These are phyloP conservation scores for Trichonephila clavipes DNA, from an alignment of 1,140 invertebrate genomes.

Conservation along the genomic window DNA sequence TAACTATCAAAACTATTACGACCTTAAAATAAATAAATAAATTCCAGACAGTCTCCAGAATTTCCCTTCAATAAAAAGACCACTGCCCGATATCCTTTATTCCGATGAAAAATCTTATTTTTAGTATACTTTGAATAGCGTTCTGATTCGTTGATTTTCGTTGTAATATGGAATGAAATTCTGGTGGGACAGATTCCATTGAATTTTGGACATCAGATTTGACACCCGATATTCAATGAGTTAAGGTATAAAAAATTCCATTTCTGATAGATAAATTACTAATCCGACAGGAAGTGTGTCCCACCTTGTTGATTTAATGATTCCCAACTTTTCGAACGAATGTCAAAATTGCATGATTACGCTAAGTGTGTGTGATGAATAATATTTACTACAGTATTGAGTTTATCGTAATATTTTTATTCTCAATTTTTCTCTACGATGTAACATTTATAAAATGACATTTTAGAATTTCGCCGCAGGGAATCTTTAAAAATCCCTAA, in stretches of 20 bases:
- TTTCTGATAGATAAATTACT: neutral
- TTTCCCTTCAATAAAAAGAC: neutral
- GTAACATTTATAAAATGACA: no score
- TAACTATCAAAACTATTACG: no score
- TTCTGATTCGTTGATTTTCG: neutral
- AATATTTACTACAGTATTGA: no score
- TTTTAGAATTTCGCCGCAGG: no score
- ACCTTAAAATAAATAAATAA: neutral
- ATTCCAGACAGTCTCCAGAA: neutral
- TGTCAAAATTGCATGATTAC: no score
- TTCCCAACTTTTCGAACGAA: no score
- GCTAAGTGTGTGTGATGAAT: no score
- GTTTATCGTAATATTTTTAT: no score
- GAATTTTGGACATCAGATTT: neutral
- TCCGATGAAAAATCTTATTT: neutral
- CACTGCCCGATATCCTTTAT: neutral
- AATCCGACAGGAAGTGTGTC: neutral
- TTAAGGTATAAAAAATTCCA: neutral
- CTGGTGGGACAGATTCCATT: neutral
- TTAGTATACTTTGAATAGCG: neutral
- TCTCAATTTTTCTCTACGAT: no score
- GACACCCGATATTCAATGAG: slow-evolving; percentile 4
- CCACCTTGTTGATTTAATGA: neutral
- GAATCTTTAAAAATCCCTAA: no score
- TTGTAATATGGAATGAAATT: neutral